Conservation (phyloP, 2,797 vertebrate genomes). For the Selene dorsalis region DNA sequence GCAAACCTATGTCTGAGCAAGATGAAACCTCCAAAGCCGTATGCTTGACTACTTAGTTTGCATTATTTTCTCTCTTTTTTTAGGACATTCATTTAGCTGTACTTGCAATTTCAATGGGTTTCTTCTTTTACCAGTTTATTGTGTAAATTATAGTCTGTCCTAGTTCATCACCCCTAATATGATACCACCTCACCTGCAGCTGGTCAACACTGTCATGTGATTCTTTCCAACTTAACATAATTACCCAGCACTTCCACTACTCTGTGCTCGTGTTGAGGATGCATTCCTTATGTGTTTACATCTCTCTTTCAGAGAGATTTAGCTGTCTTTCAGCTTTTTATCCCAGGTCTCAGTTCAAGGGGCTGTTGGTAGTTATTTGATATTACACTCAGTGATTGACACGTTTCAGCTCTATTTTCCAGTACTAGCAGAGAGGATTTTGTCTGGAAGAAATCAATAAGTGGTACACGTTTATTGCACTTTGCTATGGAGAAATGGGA, state of each 20-base stretch:
- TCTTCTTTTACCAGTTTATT: not conserved
- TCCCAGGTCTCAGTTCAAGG: slow-evolving; percentile 1
- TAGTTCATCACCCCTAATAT: not conserved
- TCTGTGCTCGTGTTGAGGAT: not conserved
- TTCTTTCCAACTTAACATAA: not conserved
- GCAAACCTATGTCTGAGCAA: not conserved
- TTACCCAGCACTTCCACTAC: not conserved
- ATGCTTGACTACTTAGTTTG: not conserved
- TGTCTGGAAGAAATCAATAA: slow-evolving; percentile 34
- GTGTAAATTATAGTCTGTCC: not conserved
- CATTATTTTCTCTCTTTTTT: not conserved
- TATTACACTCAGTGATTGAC: not conserved
- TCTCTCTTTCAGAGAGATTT: not conserved
- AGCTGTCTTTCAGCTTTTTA: too few relatives aligned
- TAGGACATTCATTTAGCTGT: not conserved
- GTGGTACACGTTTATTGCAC: slow-evolving; percentile 35
- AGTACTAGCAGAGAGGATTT: slow-evolving; percentile 25
- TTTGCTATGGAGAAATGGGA: slow-evolving; percentile 61
- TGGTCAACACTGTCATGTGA: not conserved
- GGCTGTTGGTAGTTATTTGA: slow-evolving; percentile 10
- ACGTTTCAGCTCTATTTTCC: slow-evolving; percentile 16
- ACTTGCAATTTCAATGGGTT: not conserved
- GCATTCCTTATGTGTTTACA: not conserved
- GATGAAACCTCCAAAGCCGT: not conserved
- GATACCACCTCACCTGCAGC: not conserved